Evolutionary conservation across 2,113 vertebrate species (phyloP).

Genomic region (Macaca fascicularis): T2T-MFA8v1.1 NC_088389.1:63603501-63604000

Average conservation of each 20-base stretch:
- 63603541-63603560: not conserved
- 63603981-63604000: no score
- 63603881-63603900: not conserved
- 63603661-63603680: not conserved
- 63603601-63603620: not conserved
- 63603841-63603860: not conserved
- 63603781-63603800: not conserved
- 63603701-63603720: slow-evolving; percentile 31
- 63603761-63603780: not conserved
- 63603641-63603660: not conserved
- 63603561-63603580: not conserved
- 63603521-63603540: not conserved
- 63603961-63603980: no score
- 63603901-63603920: not conserved
- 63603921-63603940: not conserved
- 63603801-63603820: not conserved
- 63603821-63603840: not conserved
- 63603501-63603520: not conserved
- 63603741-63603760: not conserved
- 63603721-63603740: not conserved
- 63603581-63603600: not conserved
- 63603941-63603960: not conserved
- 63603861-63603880: slow-evolving; percentile 11
- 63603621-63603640: not conserved
- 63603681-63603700: not conserved